These are phyloP conservation scores for Eudyptes chrysolophus DNA, from an alignment of 2,113 vertebrate genomes.

Conservation along the genomic window DNA sequence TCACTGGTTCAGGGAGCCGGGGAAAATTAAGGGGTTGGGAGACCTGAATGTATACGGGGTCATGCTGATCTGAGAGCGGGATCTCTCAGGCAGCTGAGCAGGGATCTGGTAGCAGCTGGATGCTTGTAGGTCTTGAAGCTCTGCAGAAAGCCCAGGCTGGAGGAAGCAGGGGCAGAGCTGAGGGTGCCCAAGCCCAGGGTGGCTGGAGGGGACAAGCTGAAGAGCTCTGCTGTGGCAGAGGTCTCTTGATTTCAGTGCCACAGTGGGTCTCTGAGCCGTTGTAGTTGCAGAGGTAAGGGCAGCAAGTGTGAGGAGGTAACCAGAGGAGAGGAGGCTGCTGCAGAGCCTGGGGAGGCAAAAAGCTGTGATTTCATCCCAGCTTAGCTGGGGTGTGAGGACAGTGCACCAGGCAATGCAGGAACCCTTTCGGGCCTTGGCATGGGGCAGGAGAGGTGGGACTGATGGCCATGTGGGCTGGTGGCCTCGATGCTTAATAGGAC, in stretches of 20 bases:
- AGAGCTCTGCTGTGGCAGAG: not conserved
- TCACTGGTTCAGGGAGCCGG: not conserved
- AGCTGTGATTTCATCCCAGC: not conserved
- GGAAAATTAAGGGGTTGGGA: not conserved
- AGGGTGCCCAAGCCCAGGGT: not conserved
- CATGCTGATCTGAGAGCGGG: accelerated
- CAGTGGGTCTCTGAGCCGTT: accelerated
- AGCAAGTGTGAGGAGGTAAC: not conserved
- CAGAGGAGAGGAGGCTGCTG: not conserved
- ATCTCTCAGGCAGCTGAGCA: not conserved
- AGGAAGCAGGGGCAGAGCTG: not conserved
- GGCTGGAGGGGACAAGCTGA: not conserved
- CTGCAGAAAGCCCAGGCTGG: not conserved
- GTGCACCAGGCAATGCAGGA: not conserved
- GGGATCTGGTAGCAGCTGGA: accelerated
- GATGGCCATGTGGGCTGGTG: not conserved
- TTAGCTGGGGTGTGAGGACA: not conserved
- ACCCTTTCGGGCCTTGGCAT: not conserved
- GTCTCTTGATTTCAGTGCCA: not conserved
- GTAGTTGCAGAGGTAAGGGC: not conserved
- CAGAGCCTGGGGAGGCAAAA: not conserved
- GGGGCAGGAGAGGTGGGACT: not conserved
- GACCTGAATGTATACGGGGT: not conserved
- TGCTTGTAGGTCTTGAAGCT: not conserved
- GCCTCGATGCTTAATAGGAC: accelerated